These are phyloP conservation scores for Hydrophis major DNA, from an alignment of 2,797 vertebrate species.

Conservation along the genomic window DNA sequence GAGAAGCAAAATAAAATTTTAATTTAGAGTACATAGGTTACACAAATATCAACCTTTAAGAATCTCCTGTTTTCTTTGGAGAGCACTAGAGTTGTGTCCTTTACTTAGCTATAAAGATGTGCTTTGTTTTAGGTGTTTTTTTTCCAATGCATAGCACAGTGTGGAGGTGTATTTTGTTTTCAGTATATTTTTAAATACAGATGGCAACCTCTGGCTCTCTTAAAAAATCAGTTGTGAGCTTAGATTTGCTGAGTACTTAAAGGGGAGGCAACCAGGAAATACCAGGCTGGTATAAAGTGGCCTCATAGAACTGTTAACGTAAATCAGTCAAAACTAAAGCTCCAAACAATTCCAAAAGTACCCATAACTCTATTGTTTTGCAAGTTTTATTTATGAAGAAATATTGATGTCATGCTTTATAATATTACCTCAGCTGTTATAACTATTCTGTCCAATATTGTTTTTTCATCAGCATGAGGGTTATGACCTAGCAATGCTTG, in stretches of 20 bases:
- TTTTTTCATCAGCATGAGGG: background rate
- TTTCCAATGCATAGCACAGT: background rate
- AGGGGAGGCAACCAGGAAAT: background rate
- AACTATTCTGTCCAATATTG: background rate
- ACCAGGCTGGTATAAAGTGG: background rate
- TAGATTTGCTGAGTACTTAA: background rate
- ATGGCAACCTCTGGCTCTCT: background rate
- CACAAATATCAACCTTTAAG: background rate
- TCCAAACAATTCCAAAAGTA: background rate
- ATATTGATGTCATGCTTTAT: background rate
- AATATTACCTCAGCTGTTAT: background rate
- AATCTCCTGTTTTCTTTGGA: background rate
- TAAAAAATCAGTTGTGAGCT: background rate
- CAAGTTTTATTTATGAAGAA: background rate
- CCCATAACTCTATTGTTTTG: background rate
- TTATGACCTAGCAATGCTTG: background rate
- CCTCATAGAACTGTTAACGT: background rate
- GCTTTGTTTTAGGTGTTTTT: background rate
- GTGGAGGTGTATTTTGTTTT: background rate
- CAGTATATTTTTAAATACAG: background rate
- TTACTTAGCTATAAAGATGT: background rate
- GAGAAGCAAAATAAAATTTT: background rate
- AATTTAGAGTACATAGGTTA: background rate
- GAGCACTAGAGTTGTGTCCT: background rate
- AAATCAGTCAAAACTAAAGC: background rate